Percentiles rank a stretch among this genome's conserved stretches.
Conservation (phyloP, 64 coral and sea anemone genomes). For the Exaiptasia diaphana region DNA sequence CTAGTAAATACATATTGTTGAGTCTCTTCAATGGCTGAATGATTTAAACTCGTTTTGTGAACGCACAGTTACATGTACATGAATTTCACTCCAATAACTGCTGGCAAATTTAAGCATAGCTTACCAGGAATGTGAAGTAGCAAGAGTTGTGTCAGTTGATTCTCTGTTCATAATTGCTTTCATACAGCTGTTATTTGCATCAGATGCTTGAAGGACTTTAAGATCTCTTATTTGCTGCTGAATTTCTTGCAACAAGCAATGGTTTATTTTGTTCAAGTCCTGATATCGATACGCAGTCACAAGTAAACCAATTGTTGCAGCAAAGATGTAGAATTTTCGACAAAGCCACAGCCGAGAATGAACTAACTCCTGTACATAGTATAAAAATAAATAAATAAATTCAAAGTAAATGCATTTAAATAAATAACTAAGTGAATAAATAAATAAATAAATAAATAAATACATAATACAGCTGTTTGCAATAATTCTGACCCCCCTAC, state of each 20-base stretch:
- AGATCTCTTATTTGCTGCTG: slow-evolving; percentile 68
- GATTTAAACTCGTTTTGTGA: too few relatives aligned
- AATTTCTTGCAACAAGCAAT: slow-evolving; percentile 63
- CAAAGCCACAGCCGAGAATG: slow-evolving; percentile 77
- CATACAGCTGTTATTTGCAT: slow-evolving; percentile 24
- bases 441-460: too few relatives aligned
- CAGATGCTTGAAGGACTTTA: slow-evolving; percentile 40
- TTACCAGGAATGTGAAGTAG: not conserved
- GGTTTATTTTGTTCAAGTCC: slow-evolving; percentile 89
- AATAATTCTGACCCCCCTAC: too few relatives aligned
- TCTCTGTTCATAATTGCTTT: slow-evolving; percentile 69
- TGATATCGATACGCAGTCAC: slow-evolving; percentile 54
- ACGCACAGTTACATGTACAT: too few relatives aligned
- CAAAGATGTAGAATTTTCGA: slow-evolving; percentile 64
- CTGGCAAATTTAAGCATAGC: too few relatives aligned
- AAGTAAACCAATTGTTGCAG: slow-evolving; percentile 12
- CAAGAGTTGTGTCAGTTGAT: not conserved
- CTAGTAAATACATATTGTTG: too few relatives aligned
- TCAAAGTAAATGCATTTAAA: too few relatives aligned
- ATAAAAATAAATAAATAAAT: not conserved
- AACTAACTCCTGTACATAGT: slow-evolving; percentile 44
- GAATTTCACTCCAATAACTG: too few relatives aligned
- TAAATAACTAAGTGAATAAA: too few relatives aligned
- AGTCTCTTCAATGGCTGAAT: too few relatives aligned
- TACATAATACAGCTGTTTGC: too few relatives aligned